Evolutionary conservation across 2,797 vertebrate species (phyloP).

Genomic region (Arrhamphus sclerolepis): DNA sequence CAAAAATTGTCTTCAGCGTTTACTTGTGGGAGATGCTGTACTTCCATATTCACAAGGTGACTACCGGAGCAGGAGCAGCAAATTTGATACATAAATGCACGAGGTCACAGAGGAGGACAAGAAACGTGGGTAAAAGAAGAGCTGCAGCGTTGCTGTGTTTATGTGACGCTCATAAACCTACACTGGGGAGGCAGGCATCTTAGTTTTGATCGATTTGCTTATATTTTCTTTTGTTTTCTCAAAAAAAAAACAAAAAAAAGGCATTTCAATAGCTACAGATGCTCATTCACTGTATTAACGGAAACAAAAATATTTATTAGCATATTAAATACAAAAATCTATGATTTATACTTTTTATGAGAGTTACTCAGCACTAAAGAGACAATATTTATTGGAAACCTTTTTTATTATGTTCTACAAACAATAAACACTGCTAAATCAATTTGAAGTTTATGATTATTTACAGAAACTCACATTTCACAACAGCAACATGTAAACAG

Average conservation of each 20-base stretch:
- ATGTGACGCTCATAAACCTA: neutral
- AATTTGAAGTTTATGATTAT: too few relatives aligned
- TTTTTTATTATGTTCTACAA: too few relatives aligned
- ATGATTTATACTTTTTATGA: too few relatives aligned
- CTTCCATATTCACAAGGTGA: constrained; percentile 44
- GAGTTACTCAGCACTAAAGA: too few relatives aligned
- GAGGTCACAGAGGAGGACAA: constrained; percentile 18
- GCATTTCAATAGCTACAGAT: constrained; percentile 5
- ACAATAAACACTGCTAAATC: too few relatives aligned
- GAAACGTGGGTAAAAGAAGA: neutral
- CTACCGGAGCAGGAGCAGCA: constrained; percentile 12
- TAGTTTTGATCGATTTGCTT: constrained; percentile 1
- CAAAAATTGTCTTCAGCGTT: constrained; percentile 46
- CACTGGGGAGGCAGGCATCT: neutral
- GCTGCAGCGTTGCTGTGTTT: neutral
- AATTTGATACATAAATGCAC: constrained; percentile 40
- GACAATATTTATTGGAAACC: too few relatives aligned
- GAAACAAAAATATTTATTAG: neutral
- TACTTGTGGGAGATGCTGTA: constrained; percentile 39
- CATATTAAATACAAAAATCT: neutral
- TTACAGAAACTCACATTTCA: too few relatives aligned
- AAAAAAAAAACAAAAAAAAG: constrained; percentile 5
- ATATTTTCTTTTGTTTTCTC: neutral
- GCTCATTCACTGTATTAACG: neutral
- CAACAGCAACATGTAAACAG: too few relatives aligned